These are phyloP conservation scores for Rhinella marina DNA, from an alignment of 2,797 vertebrate genomes.

Conservation along the genomic window DNA sequence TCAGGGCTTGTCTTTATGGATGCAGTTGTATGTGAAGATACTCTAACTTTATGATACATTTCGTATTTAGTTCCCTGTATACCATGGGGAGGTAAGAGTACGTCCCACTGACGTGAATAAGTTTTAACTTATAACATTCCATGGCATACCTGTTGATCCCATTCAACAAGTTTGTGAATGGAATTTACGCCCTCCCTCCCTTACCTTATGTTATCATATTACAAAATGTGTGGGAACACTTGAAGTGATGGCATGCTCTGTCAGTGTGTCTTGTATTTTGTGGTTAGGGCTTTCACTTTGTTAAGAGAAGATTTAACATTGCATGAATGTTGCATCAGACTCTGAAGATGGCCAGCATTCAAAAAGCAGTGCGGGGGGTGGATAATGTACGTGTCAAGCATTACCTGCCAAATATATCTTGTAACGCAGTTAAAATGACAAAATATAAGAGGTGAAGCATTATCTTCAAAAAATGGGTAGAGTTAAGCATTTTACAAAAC, in stretches of 20 bases:
- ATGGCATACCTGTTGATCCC: not conserved
- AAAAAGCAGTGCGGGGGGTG: not conserved
- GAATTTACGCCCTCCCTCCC: not conserved
- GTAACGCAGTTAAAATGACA: not conserved
- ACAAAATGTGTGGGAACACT: slow-evolving; percentile 44
- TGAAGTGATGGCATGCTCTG: not conserved
- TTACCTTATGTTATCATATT: slow-evolving; percentile 20
- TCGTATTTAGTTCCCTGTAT: not conserved
- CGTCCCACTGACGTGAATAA: not conserved
- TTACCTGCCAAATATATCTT: slow-evolving; percentile 7
- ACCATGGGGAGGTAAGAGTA: not conserved
- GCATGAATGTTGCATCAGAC: slow-evolving; percentile 54
- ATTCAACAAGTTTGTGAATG: slow-evolving; percentile 52
- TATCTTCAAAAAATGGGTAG: not conserved
- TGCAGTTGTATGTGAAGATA: not conserved
- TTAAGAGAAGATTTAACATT: slow-evolving; percentile 50
- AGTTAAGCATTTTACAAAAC: too few species aligned
- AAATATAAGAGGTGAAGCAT: not conserved
- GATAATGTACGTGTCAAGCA: slow-evolving; percentile 8
- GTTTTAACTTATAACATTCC: not conserved
- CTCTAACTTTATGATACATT: not conserved
- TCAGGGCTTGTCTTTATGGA: not conserved
- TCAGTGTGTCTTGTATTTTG: not conserved
- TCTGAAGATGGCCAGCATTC: not conserved
- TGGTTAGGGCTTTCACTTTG: not conserved